Evolutionary conservation across 2,113 vertebrate genomes (phyloP).

Genomic region (Galeopterus variegatus): DNA sequence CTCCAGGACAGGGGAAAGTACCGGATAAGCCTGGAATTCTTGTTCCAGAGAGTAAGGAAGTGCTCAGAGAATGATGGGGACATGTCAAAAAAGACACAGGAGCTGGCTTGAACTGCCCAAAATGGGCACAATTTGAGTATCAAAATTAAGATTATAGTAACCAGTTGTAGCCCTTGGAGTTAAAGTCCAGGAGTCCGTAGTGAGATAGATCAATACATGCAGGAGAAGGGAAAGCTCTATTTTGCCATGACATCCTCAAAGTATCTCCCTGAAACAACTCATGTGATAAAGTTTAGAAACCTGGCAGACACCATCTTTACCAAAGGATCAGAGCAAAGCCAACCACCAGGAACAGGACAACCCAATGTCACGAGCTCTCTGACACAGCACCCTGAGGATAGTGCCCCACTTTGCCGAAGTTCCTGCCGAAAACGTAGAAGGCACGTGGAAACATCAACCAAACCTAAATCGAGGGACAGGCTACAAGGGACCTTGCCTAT

Average conservation of each 20-base stretch:
- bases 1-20: background rate
- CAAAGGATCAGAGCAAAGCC: background rate
- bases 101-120: background rate
- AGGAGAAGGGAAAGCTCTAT: background rate
- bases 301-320: background rate
- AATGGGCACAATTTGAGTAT: background rate
- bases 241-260: background rate
- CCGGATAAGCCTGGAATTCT: background rate
- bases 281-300: background rate
- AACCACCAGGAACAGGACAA: background rate
- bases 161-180: background rate
- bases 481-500: background rate
- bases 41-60: background rate
- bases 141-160: background rate
- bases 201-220: background rate
- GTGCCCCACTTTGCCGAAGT: fast-evolving
- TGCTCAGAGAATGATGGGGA: background rate
- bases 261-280: background rate
- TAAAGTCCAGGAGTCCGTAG: no score
- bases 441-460: background rate
- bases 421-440: background rate
- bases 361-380: no score
- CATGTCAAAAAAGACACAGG: background rate
- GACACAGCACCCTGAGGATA: background rate
- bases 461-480: no score